phyloP scores from a whole-genome alignment of 2,888 invertebrate species.

The Folsomia manolachei region DNA sequence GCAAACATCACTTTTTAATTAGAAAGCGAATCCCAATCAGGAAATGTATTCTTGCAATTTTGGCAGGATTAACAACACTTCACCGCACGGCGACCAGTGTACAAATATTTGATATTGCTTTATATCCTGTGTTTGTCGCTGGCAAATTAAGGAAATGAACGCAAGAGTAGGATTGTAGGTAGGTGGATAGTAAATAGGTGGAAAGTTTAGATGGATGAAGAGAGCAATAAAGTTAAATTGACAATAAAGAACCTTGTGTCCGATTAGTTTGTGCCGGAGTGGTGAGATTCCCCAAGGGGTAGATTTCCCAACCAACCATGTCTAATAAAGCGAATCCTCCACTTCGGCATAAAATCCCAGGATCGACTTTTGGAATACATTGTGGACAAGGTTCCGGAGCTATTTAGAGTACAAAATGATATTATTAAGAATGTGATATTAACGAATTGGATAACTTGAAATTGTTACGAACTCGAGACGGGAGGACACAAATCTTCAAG shows the following conservation, averaged over 20 bases:
- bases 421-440: not conserved
- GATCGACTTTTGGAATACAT: conserved; percentile 60
- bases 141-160: not conserved
- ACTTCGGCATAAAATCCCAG: conserved; percentile 59
- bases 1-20: not conserved
- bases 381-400: conserved; percentile 62
- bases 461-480: not conserved
- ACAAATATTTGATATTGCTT: no score
- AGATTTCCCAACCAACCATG: conserved; percentile 59
- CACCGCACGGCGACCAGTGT: no score
- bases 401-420: not conserved
- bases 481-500: conserved; percentile 63
- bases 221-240: conserved; percentile 13
- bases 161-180: no score
- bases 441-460: not conserved
- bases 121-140: not conserved
- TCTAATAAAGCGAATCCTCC: conserved; percentile 62
- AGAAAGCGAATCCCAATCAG: not conserved
- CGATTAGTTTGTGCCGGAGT: conserved; percentile 60
- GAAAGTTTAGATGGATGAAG: not conserved
- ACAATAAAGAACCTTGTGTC: conserved; percentile 55
- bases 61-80: no score
- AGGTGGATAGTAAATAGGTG: no score
- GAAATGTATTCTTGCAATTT: not conserved
- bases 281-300: conserved; percentile 62